These are phyloP conservation scores for Stomorhina lunata DNA, from an alignment of 2,888 invertebrate genomes.

Conservation along the genomic window DNA sequence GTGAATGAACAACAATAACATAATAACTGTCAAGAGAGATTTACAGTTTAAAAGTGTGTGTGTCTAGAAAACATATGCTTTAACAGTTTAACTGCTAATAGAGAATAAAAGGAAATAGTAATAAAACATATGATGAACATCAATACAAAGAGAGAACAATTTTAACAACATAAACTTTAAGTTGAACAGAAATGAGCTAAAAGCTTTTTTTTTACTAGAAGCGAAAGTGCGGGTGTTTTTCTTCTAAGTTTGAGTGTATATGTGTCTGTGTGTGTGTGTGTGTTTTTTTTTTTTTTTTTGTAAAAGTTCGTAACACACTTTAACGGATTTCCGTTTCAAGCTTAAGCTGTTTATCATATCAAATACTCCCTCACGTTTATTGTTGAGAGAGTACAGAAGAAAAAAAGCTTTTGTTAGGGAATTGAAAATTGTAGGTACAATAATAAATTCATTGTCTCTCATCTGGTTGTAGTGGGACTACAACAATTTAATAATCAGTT, in stretches of 20 bases:
- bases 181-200: background rate
- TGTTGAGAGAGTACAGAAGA: background rate
- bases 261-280: too few relatives aligned
- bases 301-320: slow-evolving; percentile 3
- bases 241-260: too few relatives aligned
- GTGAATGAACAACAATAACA: background rate
- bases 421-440: slow-evolving; percentile 19
- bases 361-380: slow-evolving; percentile 27
- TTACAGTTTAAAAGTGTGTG: background rate
- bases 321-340: slow-evolving; percentile 38
- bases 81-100: slow-evolving; percentile 9
- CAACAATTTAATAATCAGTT: slow-evolving; percentile 62
- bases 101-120: background rate
- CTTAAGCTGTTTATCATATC: slow-evolving; percentile 3
- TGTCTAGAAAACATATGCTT: slow-evolving; percentile 9
- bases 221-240: slow-evolving; percentile 33
- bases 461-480: slow-evolving; percentile 53
- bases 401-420: slow-evolving; percentile 39
- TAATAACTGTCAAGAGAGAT: background rate
- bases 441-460: slow-evolving; percentile 51
- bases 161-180: background rate
- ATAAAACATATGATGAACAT: background rate
- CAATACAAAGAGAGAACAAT: background rate
- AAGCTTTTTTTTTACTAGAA: background rate
- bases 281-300: background rate